phyloP scores from a whole-genome alignment of 1,140 invertebrate species.

The Radopholus similis region DNA sequence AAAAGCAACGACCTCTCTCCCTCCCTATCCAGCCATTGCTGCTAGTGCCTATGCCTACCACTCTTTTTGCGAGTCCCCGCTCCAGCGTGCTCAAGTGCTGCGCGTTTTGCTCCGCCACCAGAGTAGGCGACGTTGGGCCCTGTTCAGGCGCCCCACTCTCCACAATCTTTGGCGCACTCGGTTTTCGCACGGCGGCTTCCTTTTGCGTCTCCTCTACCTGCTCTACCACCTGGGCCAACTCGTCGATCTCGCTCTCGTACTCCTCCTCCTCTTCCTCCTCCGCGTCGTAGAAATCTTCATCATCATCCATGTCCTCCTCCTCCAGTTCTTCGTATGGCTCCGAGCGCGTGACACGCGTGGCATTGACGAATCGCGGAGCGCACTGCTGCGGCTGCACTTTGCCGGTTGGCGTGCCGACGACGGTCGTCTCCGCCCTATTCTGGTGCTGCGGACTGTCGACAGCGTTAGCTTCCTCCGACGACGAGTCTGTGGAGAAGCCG shows the following conservation, averaged over 20 bases:
- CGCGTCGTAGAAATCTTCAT: constrained; percentile 43
- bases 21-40: neutral
- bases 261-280: constrained; percentile 54
- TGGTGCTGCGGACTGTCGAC: neutral
- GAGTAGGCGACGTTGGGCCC: constrained; percentile 13
- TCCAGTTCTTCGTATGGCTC: constrained; percentile 37
- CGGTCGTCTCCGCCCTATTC: constrained; percentile 17
- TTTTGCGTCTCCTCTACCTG: constrained; percentile 1
- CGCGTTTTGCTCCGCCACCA: neutral
- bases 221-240: constrained; percentile 55
- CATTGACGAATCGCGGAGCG: constrained; percentile 9
- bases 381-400: neutral
- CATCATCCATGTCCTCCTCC: constrained; percentile 36
- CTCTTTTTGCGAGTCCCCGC: constrained; percentile 52
- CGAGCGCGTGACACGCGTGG: constrained; percentile 19
- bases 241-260: constrained; percentile 57
- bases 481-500: constrained; percentile 53
- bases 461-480: constrained; percentile 27
- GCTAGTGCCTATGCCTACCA: neutral
- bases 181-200: constrained; percentile 1
- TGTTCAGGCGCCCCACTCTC: constrained; percentile 22
- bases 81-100: constrained; percentile 41
- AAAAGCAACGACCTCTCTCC: neutral
- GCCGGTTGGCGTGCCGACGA: constrained; percentile 25
- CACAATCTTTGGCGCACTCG: constrained; percentile 47